Percentiles rank a stretch among this genome's conserved stretches.
These are phyloP conservation scores for Polydrusus cervinus DNA, from an alignment of 2,888 invertebrate species.

Conservation along the genomic window DNA sequence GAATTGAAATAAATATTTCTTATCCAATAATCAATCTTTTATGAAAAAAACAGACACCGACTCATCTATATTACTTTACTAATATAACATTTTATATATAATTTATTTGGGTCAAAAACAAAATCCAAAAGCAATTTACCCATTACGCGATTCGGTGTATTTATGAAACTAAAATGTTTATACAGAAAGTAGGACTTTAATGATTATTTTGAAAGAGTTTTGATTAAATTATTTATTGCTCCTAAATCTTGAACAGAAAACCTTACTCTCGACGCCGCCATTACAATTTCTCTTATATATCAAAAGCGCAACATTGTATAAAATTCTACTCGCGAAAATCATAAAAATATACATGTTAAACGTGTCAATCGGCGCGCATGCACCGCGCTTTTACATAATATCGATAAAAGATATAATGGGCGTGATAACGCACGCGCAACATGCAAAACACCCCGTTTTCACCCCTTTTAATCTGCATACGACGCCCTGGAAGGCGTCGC, in stretches of 20 bases:
- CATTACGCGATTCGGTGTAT: no score
- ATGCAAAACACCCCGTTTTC: conserved; percentile 54
- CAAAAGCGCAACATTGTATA: conserved; percentile 11
- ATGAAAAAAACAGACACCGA: no score
- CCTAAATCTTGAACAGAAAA: neutral
- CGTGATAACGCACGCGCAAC: conserved; percentile 56
- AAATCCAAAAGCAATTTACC: no score
- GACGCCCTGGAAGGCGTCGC: conserved; percentile 45
- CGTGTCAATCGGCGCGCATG: conserved; percentile 65
- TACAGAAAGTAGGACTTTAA: no score
- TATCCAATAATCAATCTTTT: no score
- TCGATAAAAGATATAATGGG: conserved; percentile 65
- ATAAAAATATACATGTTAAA: conserved; percentile 71
- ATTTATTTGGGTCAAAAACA: no score
- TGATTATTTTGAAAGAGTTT: no score
- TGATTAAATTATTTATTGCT: no score
- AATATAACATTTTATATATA: no score
- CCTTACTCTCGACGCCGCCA: neutral
- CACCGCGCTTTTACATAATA: conserved; percentile 69
- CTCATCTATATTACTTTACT: no score
- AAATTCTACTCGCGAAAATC: conserved; percentile 60
- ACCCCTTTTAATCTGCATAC: conserved; percentile 55
- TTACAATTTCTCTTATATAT: neutral
- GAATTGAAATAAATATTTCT: no score
- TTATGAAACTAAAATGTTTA: no score